Evolutionary conservation across 2,113 vertebrate genomes (phyloP).

Genomic region (Callorhinus ursinus): DNA sequence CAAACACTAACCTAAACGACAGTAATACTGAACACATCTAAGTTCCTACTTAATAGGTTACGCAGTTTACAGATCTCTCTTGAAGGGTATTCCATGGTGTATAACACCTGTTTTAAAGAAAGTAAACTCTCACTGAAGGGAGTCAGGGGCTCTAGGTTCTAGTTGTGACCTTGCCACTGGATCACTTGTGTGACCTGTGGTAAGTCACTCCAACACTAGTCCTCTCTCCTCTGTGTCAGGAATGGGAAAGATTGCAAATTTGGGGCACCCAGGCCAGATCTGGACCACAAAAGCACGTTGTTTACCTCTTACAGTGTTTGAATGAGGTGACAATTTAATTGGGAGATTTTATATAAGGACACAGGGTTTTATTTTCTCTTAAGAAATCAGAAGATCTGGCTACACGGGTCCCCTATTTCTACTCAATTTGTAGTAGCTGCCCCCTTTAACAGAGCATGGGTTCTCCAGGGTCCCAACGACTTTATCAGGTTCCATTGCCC

Average conservation of each 20-base stretch:
- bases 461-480: neutral
- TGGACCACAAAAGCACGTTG: neutral
- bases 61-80: neutral
- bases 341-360: conserved; percentile 3
- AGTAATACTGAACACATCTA: neutral
- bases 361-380: conserved; percentile 21
- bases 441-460: neutral
- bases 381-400: conserved; percentile 12
- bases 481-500: neutral
- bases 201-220: neutral
- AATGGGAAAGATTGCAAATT: neutral
- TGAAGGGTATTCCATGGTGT: neutral
- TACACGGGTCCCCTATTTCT: neutral
- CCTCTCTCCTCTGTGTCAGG: neutral
- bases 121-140: neutral
- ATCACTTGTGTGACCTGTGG: neutral
- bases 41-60: neutral
- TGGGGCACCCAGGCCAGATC: neutral
- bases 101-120: neutral
- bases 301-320: neutral
- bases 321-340: conserved; percentile 17
- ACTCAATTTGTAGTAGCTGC: neutral
- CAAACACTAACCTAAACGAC: neutral
- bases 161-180: neutral
- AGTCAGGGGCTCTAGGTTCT: neutral